Base-by-base conservation (phyloP, 2,888 invertebrate species). In the Ormyrus thymus region DNA sequence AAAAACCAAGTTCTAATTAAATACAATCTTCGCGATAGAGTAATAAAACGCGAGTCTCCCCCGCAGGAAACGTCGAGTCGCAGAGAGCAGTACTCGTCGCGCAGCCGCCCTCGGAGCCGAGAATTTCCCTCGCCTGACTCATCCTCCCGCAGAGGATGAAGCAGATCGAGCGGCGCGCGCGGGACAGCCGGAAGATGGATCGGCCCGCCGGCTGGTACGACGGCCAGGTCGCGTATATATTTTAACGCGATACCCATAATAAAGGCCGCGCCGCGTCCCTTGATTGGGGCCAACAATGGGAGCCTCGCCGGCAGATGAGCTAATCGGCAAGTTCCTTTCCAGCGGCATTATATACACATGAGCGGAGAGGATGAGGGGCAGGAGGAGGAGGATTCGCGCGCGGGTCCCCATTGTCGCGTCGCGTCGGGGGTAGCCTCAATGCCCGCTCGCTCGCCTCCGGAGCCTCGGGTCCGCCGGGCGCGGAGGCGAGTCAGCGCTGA, bases 241-340 rank as follows among this genome's bases (percentile, higher is more conserved):
- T 84, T 85, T 84, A 84, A 85, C 84, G 83, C 85, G 87, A 88
- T 87, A 87, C 85, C 85, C 85, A 85, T 84, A 85, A 86, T 85
- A 87, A 81, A 81, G 84, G 83, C 11, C 82, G 81, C 56, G 51
- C 58, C 83, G 85, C 87, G 84, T 87, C 85, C 87, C 87, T 87
- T 86, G 86, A 89, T 89, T 90, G 87, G 89, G 85, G 84, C 85
- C 87, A 89, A 90, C 90, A 90, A 90, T 89, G 87, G 85, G 8
- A 29, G 11, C 53, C 64, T 55, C 61, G 64, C 29, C 59, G 79
- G 68, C 86, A 88, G 89, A 90, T 90, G 89, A 90, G 89, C 90
- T 90, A 90, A 90, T 90, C 89, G 90, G 85, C 85, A 87, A 90
- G 90, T 90, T 90, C 90, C 90, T 90, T 90, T 87, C 86, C 86